Evolutionary conservation across 2,888 invertebrate genomes (phyloP).

Genomic region (Gastracanthus pulcherrimus): DNA sequence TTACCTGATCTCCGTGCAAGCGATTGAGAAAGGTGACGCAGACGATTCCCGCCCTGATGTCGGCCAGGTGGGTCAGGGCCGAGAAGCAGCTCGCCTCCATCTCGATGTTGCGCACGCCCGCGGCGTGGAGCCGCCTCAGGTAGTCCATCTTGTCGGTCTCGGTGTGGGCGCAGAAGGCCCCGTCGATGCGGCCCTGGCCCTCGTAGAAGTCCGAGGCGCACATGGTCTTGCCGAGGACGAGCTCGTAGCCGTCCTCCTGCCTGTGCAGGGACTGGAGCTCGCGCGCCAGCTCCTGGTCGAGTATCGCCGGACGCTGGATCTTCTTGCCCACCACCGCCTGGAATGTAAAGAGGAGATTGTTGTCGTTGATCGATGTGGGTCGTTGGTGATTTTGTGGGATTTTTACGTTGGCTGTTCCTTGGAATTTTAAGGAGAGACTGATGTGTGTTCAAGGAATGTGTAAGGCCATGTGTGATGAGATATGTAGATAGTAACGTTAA

Average conservation of each 20-base stretch:
- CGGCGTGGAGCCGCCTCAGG: slow-evolving; percentile 84
- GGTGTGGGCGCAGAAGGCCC: slow-evolving; percentile 94
- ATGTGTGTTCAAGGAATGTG: no score
- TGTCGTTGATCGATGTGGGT: no score
- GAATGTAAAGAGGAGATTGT: slow-evolving; percentile 61
- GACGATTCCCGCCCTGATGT: slow-evolving; percentile 91
- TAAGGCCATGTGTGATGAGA: no score
- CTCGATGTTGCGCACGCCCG: slow-evolving; percentile 94
- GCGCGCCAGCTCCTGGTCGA: slow-evolving; percentile 87
- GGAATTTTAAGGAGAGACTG: no score
- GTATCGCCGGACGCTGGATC: slow-evolving; percentile 87
- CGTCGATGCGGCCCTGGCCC: slow-evolving; percentile 95
- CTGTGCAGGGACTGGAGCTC: slow-evolving; percentile 87
- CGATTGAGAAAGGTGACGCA: slow-evolving; percentile 94
- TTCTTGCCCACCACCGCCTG: slow-evolving; percentile 90
- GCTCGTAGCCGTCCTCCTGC: slow-evolving; percentile 86
- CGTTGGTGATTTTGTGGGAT: not conserved
- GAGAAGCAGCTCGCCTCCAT: slow-evolving; percentile 96
- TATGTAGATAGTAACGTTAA: no score
- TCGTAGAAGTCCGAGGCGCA: slow-evolving; percentile 98
- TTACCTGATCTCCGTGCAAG: slow-evolving; percentile 94
- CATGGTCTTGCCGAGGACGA: slow-evolving; percentile 92
- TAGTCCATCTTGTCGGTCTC: slow-evolving; percentile 92
- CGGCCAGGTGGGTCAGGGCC: slow-evolving; percentile 93
- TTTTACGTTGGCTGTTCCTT: no score